Evolutionary conservation across 2,797 vertebrate genomes (phyloP), one percentile per base, ranked within the genome.

Genomic region (Platalea minor): DNA sequence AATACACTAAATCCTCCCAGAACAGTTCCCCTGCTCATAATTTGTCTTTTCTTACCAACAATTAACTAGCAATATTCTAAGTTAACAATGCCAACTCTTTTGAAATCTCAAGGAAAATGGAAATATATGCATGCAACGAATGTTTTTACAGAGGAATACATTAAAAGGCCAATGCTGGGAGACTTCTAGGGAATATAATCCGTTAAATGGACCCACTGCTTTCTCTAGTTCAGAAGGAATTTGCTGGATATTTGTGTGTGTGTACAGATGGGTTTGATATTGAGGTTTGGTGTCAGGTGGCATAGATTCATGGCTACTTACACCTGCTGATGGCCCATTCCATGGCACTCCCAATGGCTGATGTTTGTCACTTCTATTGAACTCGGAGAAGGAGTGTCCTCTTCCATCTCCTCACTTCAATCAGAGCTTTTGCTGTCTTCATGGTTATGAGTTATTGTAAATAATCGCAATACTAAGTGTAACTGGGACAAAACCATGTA

Each of bases 1-100:
- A 99, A 99, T 99, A 99, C 98, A 98, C 98, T 98, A 99, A 99
- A 99, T 99, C 98, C 98, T 99, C 98, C 98, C 98, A 98, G 98
- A 98, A 98, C 98, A 97, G 97, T 98, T 98, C 98, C 98, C 98
- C 97, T 98, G 99, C 98, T 99, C 99, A 99, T 99, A 99, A 99
- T 99, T 99, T 99, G 98, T 99, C 99, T 99, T 99, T 99, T 97
- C 98, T 98, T 98, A 95, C 98, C 99, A 98, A 99, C 99, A 99
- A 99, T 99, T 99, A 99, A 98, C 98, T 97, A 97, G 98, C 98
- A 98, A 99, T 99, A 98, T 98, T 98, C 98, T 98, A 98, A 99
- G 98, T 99, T 99, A 99, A 99, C 99, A 98, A 98, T 98, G 99
- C 98, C 98, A 99, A 98, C 98, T 98, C 98, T 98, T 99, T 96